These are phyloP conservation scores for Marisa cornuarietis DNA, from an alignment of 1,140 invertebrate species.

Conservation along the genomic window DNA sequence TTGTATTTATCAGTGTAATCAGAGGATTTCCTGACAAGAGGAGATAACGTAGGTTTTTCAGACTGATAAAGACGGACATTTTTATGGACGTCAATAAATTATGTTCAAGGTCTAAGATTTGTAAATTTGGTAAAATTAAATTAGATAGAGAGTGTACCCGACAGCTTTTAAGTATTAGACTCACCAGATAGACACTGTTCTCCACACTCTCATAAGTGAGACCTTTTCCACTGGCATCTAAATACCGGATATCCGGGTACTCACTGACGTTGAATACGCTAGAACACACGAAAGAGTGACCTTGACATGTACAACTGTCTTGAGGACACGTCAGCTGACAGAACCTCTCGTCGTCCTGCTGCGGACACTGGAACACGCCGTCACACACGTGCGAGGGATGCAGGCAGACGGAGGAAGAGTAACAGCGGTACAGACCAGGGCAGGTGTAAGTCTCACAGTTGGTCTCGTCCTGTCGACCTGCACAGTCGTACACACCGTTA, in stretches of 20 bases:
- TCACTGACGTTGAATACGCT: neutral
- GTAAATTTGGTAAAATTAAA: too few relatives aligned
- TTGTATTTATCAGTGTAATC: neutral
- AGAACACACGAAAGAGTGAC: neutral
- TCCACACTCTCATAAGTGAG: neutral
- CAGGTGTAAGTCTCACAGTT: neutral
- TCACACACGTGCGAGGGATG: neutral
- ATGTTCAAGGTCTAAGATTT: neutral
- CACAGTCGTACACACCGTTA: conserved; percentile 24
- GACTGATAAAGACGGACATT: neutral
- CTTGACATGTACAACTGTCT: conserved; percentile 1
- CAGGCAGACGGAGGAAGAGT: neutral
- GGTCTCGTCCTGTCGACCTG: conserved; percentile 2
- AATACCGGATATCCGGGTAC: neutral
- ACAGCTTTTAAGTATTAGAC: neutral
- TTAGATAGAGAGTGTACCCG: neutral
- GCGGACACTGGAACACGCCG: conserved; percentile 4
- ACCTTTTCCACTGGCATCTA: neutral
- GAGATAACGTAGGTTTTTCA: neutral
- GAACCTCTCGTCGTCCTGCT: conserved; percentile 4
- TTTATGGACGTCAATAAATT: neutral
- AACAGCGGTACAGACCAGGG: neutral
- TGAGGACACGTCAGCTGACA: neutral
- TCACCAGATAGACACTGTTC: neutral
- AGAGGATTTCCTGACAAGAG: neutral